Conservation (phyloP, 1,140 invertebrate species). For the Lasaia peninsularis region DNA sequence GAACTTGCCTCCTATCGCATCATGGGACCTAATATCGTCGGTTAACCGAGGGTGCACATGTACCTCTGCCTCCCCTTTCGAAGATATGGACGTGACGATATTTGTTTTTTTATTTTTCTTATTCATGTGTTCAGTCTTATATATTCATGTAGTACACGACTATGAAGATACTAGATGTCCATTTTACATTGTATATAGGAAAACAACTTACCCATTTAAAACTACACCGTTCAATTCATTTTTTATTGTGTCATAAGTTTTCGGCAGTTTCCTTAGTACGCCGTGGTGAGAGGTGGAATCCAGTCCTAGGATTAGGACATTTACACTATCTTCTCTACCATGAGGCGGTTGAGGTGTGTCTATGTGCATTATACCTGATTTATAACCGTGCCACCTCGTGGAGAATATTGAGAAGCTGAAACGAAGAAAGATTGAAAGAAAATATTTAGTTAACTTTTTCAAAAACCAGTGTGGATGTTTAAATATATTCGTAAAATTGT, state of each 20-base stretch:
- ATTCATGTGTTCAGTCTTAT: too few relatives aligned
- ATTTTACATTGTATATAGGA: too few relatives aligned
- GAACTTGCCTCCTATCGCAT: too few relatives aligned
- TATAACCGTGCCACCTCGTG: slow-evolving; percentile 35
- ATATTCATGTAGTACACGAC: too few relatives aligned
- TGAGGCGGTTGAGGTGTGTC: background rate
- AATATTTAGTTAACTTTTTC: background rate
- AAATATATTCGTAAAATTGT: too few relatives aligned
- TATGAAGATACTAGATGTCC: too few relatives aligned
- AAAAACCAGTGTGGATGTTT: too few relatives aligned
- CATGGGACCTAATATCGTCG: too few relatives aligned
- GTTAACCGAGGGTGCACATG: too few relatives aligned
- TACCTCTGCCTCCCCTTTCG: too few relatives aligned
- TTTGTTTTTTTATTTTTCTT: too few relatives aligned
- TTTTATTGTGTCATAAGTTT: slow-evolving; percentile 85
- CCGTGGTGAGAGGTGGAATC: slow-evolving; percentile 93
- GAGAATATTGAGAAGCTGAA: slow-evolving; percentile 27
- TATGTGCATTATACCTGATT: slow-evolving; percentile 27
- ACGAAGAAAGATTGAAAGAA: background rate
- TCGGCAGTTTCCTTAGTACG: slow-evolving; percentile 90
- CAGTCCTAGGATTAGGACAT: slow-evolving; percentile 92
- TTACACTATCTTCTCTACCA: slow-evolving; percentile 47
- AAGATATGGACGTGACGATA: too few relatives aligned
- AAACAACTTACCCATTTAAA: slow-evolving; percentile 76
- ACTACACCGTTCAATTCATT: slow-evolving; percentile 82